Base-by-base conservation (phyloP, 2,888 invertebrate genomes). In the Tineola bisselliella region DNA sequence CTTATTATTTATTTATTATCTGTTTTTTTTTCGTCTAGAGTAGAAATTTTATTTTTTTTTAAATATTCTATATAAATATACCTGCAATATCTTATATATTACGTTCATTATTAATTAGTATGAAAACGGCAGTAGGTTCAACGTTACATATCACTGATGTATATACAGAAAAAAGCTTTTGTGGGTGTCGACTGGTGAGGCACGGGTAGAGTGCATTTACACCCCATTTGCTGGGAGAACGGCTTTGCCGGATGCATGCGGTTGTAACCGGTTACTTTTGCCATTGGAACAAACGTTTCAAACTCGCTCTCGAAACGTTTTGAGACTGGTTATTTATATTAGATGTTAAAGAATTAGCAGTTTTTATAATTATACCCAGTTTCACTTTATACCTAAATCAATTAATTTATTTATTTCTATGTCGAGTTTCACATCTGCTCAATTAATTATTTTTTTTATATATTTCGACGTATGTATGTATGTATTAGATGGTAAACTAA, bases 181-280 rank as follows among this genome's bases (percentile, higher is more conserved):
- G 15, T 48, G 25, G 54, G 54, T 25, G 25, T 25, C 18, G 18
- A 25, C 54, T 19, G 54, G 54, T 17, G 48, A 10, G 54, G 25
- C 5, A 6, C 19, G 18, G 12, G 25, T 25, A 18, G 10, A 54
- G 18, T 25, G 19, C 25, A 54, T 54, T 54, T 54, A 18, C 54
- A 54, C 54, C 54, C 54, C 54, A 25, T 54, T 54, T 18, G 25
- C 54, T 25, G 54, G 18, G n/a, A 25, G 54, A 10, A 25, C 18
- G 25, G 54, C 54, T 18, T 54, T 10, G 25, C 54, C 54, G 54
- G 54, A 54, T 54, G 54, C 54, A 54, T 54, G 54, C 54, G 54
- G 54, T 54, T n/a, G 54, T 25, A 54, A 54, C 54, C 54, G 54
- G 54, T 54, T 54, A 54, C 54, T 25, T 54, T 54, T 54, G n/a